phyloP scores from a whole-genome alignment of 2,113 vertebrate species.

The Ailurus styani region DNA sequence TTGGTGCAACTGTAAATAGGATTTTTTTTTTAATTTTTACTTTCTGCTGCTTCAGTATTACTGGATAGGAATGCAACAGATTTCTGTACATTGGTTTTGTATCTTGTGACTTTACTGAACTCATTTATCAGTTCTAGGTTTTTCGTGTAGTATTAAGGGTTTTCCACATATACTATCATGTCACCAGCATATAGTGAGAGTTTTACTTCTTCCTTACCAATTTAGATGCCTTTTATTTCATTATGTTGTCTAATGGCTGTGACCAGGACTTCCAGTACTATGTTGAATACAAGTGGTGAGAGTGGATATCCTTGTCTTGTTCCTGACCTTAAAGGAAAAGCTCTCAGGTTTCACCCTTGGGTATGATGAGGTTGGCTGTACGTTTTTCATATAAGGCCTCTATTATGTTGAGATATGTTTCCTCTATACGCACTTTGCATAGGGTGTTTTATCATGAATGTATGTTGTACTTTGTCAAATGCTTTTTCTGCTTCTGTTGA shows the following conservation, averaged over 20 bases:
- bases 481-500: neutral
- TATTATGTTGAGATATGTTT: neutral
- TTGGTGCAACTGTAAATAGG: no score
- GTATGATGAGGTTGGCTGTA: neutral
- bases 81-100: no score
- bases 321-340: neutral
- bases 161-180: neutral
- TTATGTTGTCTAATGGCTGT: neutral
- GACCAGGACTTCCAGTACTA: no score
- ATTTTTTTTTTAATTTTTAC: no score
- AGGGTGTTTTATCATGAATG: neutral
- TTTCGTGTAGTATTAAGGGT: neutral
- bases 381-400: neutral
- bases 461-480: neutral
- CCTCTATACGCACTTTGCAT: neutral
- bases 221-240: no score
- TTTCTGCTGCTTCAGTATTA: no score
- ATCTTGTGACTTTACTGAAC: no score
- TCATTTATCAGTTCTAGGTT: neutral
- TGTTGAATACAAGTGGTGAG: neutral
- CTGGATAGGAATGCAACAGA: no score
- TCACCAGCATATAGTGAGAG: neutral
- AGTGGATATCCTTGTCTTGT: neutral
- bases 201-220: neutral
- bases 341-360: neutral